Evolutionary conservation across 1,140 invertebrate species (phyloP), one percentile per base, ranked within the genome.

Genomic region (Eciton burchellii): DNA sequence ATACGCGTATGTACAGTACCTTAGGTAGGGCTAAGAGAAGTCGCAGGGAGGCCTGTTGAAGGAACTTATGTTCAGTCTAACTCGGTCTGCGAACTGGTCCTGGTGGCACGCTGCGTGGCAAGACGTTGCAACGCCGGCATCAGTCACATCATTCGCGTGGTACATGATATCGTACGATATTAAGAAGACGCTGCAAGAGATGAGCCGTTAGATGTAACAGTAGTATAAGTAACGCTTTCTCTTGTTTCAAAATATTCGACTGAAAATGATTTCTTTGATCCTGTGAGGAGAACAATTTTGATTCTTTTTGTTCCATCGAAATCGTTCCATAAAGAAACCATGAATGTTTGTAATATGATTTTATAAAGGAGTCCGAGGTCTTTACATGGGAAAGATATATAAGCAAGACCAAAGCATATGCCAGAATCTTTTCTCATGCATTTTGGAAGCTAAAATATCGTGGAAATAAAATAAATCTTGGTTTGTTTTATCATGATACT

Each of bases 61-160:
- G 83, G 73, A 86, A 89, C 90, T 90, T 81, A 86, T 88, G 86
- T 88, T 91, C 91, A 91, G 91, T 91, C 90, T 90, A 87, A 90
- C 89, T 91, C 91, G 91, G 90, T 91, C 90, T 90, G 89, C 83
- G 73, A 88, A 88, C 86, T 85, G 74, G 86, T 70, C 85, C 83
- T 84, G 87, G 71, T 81, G 70, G 76, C 76, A 81, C 84, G 74
- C 84, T 83, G 79, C 81, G 77, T 88, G 73, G 59, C 63, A 47
- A 84, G 65, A 47, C 81, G 47, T 63, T 43, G 43, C 54, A 66
- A 54, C 62, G 47, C 74, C 47, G 59, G 43, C 63, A 54, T 86
- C 74, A 77, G 72, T 65, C 73, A 52, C 60, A 59, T 49, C 66
- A 76, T 76, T 76, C 76, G 62, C 70, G 65, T 70, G 77, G 52